Percentiles rank a stretch among this genome's conserved stretches.
Evolutionary conservation across 2,113 vertebrate genomes (phyloP).

Genomic region (Hyperopisus bebe): DNA sequence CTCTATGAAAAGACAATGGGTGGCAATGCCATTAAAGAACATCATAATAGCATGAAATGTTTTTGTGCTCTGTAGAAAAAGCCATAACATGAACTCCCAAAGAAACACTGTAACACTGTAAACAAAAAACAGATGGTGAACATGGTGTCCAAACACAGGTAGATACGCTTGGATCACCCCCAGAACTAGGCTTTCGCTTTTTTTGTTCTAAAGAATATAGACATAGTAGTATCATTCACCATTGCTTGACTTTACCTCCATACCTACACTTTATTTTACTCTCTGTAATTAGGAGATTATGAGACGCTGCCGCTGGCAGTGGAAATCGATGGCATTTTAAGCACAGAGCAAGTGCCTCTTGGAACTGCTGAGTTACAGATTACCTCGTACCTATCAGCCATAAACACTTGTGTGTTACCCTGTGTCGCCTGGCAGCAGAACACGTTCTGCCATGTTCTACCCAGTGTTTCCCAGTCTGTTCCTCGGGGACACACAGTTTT

Average conservation of each 20-base stretch:
- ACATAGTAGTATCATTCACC: not conserved
- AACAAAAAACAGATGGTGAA: not conserved
- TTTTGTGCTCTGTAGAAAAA: not conserved
- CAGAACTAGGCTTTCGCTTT: not conserved
- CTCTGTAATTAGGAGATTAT: slow-evolving; percentile 2
- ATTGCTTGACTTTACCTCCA: not conserved
- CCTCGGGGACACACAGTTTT: not conserved
- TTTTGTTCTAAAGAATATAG: not conserved
- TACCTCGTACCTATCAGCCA: not conserved
- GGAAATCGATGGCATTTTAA: not conserved
- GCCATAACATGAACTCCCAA: not conserved
- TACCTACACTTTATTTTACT: not conserved
- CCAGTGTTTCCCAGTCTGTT: not conserved
- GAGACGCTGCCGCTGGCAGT: not conserved
- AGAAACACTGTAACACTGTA: not conserved
- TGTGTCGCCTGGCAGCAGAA: not conserved
- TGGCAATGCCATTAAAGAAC: not conserved
- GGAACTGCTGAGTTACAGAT: not conserved
- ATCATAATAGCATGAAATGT: not conserved
- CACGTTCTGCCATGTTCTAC: not conserved
- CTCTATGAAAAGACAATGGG: not conserved
- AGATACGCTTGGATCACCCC: not conserved
- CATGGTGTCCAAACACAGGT: not conserved
- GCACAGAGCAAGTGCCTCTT: not conserved
- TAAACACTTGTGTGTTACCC: not conserved